Evolutionary conservation across 2,113 vertebrate species (phyloP), one percentile per base, ranked within the genome.

Genomic region (Plecturocebus donacophilus): DNA sequence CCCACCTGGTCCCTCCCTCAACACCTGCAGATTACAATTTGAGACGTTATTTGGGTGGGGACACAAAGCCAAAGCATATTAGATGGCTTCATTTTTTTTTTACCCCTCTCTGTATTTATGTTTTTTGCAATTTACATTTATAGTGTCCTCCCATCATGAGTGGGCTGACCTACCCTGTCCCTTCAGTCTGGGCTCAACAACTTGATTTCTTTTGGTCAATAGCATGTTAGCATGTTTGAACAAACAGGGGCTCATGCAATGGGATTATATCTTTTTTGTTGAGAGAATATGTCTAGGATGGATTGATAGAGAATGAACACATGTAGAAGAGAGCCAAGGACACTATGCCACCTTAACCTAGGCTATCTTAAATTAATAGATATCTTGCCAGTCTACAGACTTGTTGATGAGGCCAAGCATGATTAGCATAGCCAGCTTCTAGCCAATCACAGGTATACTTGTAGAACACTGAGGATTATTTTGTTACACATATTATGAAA

Each of bases 141-240:
- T 68, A 80, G 35, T 94, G 10, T 42, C n/a, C 21, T 93, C 32
- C 38, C 10, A 79, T 81, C 20, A 89, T 11, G 32, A 68, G 12
- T 83, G 20, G 35, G 47, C 47, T 61, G 38, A 68, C 52, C 64
- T 93, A 70, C 8, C 13, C 45, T 64, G 47, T 90, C 45, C 30
- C 12, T 92, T 81, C 23, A 76, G 35, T 90, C 40, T 89, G 9
- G 45, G 27, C 27, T 93, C 49, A 42, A 42, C 10, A 66, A 56
- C 10, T 83, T 90, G 40, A 86, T 77, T 97, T 90, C 89, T 68
- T 87, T 93, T 92, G 49, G n/a, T 58, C 54, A 85, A 14, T 54
- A 32, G 25, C 23, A 79, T 97, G 35, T 88, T 71, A 92, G 40
- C 49, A 87, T 81, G 38, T 81, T 27, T 94, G 56, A 87, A 10